Evolutionary conservation across 2,113 vertebrate species (phyloP), one percentile per base, ranked within the genome.

Genomic region (Tragelaphus buxtoni): DNA sequence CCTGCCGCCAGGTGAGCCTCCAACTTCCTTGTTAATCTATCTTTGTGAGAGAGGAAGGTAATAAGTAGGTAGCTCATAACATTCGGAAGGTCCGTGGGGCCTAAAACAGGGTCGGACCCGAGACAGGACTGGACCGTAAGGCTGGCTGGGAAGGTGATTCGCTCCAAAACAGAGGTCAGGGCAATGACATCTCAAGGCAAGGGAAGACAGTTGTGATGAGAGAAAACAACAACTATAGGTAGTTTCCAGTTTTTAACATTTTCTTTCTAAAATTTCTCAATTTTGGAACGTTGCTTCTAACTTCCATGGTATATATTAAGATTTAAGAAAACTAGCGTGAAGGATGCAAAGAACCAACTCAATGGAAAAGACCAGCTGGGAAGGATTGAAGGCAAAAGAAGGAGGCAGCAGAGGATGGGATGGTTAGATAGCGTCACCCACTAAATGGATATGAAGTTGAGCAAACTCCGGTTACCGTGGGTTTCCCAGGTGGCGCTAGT

Each of bases 1-100:
- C 96, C 93, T 98, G 93, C 98, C 99, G 0, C 97, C 98, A 0
- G 98, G 98, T 99, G 93, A 98, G 98, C 60, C 8, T 0, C 0
- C 18, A 0, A 35, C 0, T 12, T 6, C 9, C 8, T 22, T n/a
- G 45, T 10, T 14, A 20, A 1, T 17, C 55, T 26, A 7, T 17
- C 51, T 22, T 6, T n/a, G 12, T 49, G 17, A 20, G 47, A 51
- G 30, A 79, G 47, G 30, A 81, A 53, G 18, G 51, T 1, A 35
- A 2, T 79, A 49, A 55, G 32, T 80, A 55, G 13, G 45, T 51
- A 7, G 11, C 42, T 76, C 51, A 22, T n/a, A 28, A 9, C 18
- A 22, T 74, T 35, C 13, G 10, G 3, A 39, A 80, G n/a, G 17
- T 82, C 53, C 3, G 7, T 2, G 42, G 26, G 30, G 45, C 39